These are phyloP conservation scores for Sinotaia quadrata DNA, from an alignment of 2,888 invertebrate genomes.

Conservation along the genomic window DNA sequence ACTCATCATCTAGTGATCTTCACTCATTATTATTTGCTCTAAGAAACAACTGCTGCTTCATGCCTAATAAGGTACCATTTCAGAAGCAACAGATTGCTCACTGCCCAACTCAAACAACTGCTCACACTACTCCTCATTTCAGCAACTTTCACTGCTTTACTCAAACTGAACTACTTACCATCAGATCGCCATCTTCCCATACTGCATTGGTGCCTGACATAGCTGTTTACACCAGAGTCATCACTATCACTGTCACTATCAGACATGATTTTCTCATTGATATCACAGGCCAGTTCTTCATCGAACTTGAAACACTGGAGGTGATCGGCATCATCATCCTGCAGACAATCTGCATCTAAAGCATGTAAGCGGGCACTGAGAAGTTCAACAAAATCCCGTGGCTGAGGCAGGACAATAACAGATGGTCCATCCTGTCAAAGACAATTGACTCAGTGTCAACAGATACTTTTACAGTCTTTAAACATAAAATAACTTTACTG, in stretches of 20 bases:
- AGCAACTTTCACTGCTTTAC: too few species aligned
- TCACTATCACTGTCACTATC: constrained; percentile 37
- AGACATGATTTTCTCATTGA: constrained; percentile 29
- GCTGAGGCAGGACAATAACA: constrained; percentile 58
- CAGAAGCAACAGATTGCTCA: too few species aligned
- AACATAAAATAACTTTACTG: neutral
- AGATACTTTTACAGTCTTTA: constrained; percentile 3
- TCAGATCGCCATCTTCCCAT: neutral
- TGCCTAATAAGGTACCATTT: too few species aligned
- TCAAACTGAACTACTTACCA: too few species aligned
- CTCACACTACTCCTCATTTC: too few species aligned
- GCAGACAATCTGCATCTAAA: constrained; percentile 45
- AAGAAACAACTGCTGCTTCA: too few species aligned
- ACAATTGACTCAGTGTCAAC: neutral
- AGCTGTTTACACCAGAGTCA: constrained; percentile 37
- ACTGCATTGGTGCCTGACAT: neutral
- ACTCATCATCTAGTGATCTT: too few species aligned
- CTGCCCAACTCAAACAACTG: too few species aligned
- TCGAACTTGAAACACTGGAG: constrained; percentile 29
- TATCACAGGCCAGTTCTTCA: constrained; percentile 24
- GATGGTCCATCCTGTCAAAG: constrained; percentile 49
- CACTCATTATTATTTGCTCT: too few species aligned
- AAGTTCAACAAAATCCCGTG: constrained; percentile 54
- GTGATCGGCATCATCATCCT: constrained; percentile 16
- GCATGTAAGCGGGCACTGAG: constrained; percentile 51